phyloP scores from a whole-genome alignment of 2,113 vertebrate genomes.

The Megalops atlanticus region DNA sequence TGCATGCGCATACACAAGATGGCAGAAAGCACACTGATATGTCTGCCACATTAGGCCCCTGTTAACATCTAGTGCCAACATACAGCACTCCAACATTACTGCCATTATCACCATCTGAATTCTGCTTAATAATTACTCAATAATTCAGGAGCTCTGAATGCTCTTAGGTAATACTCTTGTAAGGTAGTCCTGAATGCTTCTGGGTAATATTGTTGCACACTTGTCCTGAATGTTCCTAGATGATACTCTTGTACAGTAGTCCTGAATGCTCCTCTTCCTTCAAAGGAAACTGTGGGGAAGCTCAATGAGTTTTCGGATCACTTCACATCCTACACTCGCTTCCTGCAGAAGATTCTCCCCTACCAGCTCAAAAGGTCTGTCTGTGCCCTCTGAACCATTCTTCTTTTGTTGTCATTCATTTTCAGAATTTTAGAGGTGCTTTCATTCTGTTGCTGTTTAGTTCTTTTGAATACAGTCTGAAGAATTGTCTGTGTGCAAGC shows the following conservation, averaged over 20 bases:
- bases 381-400: neutral
- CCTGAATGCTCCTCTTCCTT: constrained; percentile 37
- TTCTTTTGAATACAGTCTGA: neutral
- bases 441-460: neutral
- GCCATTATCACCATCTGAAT: no score
- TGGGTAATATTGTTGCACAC: no score
- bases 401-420: neutral
- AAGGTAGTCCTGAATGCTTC: no score
- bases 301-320: constrained; percentile 87
- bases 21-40: no score
- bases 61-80: no score
- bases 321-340: constrained; percentile 84
- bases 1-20: no score
- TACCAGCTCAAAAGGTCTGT: constrained; percentile 95
- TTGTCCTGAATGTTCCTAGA: neutral
- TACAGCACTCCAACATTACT: no score
- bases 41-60: no score
- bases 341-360: constrained; percentile 95
- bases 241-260: neutral
- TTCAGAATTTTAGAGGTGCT: neutral
- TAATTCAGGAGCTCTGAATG: no score
- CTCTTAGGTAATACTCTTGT: no score
- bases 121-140: no score
- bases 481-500: neutral
- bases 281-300: constrained; percentile 90